These are phyloP conservation scores for Cylas formicarius DNA, from an alignment of 1,140 invertebrate species.

Conservation along the genomic window DNA sequence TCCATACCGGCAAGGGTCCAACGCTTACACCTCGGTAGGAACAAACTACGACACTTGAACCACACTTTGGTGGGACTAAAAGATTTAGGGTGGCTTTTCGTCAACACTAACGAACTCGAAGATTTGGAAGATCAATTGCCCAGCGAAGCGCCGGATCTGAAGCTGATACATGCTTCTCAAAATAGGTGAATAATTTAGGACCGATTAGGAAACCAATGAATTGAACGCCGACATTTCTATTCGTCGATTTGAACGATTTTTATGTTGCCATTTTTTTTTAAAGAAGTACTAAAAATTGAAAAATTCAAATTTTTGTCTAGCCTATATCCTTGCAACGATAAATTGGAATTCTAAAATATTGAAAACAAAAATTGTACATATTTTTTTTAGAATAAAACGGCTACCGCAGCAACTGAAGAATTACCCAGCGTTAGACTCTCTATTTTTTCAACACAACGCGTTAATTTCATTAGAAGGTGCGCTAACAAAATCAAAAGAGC, in stretches of 20 bases:
- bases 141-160: conserved; percentile 53
- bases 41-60: conserved; percentile 64
- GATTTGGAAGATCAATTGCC: conserved; percentile 68
- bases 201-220: too few relatives aligned
- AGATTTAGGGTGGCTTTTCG: conserved; percentile 66
- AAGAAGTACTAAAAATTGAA: too few relatives aligned
- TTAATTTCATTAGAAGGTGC: conserved; percentile 61
- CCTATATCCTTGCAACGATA: too few relatives aligned
- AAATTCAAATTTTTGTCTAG: too few relatives aligned
- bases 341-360: too few relatives aligned
- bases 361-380: too few relatives aligned
- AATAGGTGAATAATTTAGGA: conserved; percentile 51
- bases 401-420: conserved; percentile 61
- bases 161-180: conserved; percentile 61
- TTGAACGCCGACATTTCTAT: too few relatives aligned
- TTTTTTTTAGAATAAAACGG: conserved; percentile 46
- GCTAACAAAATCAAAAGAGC: conserved; percentile 55
- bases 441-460: conserved; percentile 64
- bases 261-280: too few relatives aligned
- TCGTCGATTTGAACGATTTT: too few relatives aligned
- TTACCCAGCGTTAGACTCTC: conserved; percentile 55
- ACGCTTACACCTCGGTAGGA: conserved; percentile 63
- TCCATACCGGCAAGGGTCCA: conserved; percentile 49
- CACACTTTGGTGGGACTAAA: conserved; percentile 49
- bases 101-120: conserved; percentile 66